A percentile compares a stretch with the other conserved stretches of the same genome.
Conservation (phyloP, 2,113 vertebrate genomes). For the Plectropomus leopardus region DNA sequence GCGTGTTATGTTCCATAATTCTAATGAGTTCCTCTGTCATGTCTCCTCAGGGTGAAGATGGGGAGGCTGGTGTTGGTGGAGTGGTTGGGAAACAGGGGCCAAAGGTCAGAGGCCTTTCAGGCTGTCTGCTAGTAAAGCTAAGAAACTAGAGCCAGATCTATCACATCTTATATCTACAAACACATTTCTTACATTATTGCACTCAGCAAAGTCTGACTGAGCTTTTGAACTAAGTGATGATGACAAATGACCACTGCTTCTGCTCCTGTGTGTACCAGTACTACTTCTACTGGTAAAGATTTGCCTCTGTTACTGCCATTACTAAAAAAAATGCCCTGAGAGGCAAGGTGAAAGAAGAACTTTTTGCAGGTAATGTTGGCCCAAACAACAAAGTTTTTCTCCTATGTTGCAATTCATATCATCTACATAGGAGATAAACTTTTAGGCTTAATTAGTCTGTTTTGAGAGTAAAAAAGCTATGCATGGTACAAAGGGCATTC, state of each 20-base stretch:
- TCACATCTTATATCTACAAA: not conserved
- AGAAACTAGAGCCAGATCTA: not conserved
- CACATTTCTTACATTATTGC: not conserved
- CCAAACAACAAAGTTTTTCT: too few relatives aligned
- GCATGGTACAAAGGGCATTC: too few relatives aligned
- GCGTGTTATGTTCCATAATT: not conserved
- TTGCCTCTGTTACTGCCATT: too few relatives aligned
- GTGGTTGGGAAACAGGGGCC: conserved; percentile 81
- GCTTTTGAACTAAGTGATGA: not conserved
- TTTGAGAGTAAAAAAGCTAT: too few relatives aligned
- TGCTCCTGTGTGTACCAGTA: not conserved
- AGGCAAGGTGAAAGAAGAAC: too few relatives aligned
- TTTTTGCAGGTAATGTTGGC: too few relatives aligned
- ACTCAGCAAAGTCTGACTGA: not conserved
- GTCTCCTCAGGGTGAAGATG: conserved; percentile 86
- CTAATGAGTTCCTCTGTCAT: not conserved
- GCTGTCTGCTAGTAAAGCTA: conserved; percentile 19
- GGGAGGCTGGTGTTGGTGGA: conserved; percentile 83
- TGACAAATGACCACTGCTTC: not conserved
- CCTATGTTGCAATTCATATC: too few relatives aligned
- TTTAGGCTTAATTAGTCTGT: too few relatives aligned
- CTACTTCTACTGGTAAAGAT: too few relatives aligned
- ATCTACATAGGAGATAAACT: too few relatives aligned
- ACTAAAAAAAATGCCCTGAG: too few relatives aligned
- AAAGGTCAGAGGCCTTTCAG: conserved; percentile 83